Evolutionary conservation across 2,113 vertebrate species (phyloP).

Genomic region (Formicarius rufipectus): DNA sequence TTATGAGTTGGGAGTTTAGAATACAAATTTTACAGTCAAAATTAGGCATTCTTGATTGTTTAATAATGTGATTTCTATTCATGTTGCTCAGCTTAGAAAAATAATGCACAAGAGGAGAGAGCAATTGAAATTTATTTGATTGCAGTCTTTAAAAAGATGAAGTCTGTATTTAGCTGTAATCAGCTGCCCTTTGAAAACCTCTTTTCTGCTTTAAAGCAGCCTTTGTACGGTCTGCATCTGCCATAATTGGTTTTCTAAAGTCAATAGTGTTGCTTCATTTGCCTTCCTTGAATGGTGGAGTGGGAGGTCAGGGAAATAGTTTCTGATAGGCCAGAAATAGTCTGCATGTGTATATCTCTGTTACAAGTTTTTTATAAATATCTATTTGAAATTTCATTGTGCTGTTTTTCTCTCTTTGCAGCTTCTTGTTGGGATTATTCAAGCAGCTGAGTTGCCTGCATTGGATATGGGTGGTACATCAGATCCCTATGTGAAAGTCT

Average conservation of each 20-base stretch:
- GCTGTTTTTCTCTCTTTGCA: constrained; percentile 54
- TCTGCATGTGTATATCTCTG: neutral
- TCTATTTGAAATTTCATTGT: neutral
- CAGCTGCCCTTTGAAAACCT: constrained; percentile 76
- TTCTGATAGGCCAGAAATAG: constrained; percentile 12
- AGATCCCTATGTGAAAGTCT: constrained; percentile 84
- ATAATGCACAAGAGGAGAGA: constrained; percentile 64
- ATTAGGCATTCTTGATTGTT: constrained; percentile 70
- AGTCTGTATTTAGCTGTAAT: constrained; percentile 76
- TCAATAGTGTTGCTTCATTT: constrained; percentile 57
- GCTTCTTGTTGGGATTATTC: constrained; percentile 86
- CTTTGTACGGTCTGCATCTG: constrained; percentile 65
- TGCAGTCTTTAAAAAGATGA: constrained; percentile 69
- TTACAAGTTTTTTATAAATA: neutral
- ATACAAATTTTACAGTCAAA: constrained; percentile 59
- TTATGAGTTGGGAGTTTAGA: neutral
- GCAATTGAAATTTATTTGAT: constrained; percentile 75
- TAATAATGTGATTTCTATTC: constrained; percentile 73
- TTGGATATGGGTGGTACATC: constrained; percentile 86
- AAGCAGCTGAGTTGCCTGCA: constrained; percentile 84
- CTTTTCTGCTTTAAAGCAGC: constrained; percentile 69
- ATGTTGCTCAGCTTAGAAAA: constrained; percentile 51
- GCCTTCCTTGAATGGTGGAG: constrained; percentile 11
- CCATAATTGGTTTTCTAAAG: constrained; percentile 68
- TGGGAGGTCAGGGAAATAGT: neutral